Evolutionary conservation across 1,140 invertebrate species (phyloP), one percentile per base, ranked within the genome.

Genomic region (Diorhabda carinulata): DNA sequence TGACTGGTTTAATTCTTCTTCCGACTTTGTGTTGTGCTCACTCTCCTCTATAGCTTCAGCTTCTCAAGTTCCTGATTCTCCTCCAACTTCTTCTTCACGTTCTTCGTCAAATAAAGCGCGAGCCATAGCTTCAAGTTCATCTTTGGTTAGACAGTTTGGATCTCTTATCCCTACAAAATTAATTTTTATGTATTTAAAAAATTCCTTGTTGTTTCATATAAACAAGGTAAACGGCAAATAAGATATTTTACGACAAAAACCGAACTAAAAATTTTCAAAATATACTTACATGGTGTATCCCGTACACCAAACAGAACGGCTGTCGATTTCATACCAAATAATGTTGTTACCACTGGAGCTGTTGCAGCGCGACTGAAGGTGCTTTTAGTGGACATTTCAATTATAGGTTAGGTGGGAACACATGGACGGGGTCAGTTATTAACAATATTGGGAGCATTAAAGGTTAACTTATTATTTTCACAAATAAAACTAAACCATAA

Each of bases 81-180:
- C 42, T 63, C 61, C 61, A 42, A 63, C 61, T 63, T 63, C 25
- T 25, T 25, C 61, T 43, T 63, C 61, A 63, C 25, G 8, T 43
- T 43, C 61, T 8, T 63, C 42, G 42, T 44, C 61, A 44, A 63
- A 63, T 63, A 63, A 42, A 42, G 61, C 61, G 10, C 9, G 61
- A 63, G 61, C 61, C 61, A 63, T 63, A 42, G 10, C 61, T 25
- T 63, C 10, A 63, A 63, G 61, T 43, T 63, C 61, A 63, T 63
- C 10, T 42, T 63, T 43, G 8, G 61, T 63, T 10, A 44, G 61
- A 63, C 61, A 42, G 41, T 63, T 63, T 63, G 61, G 8, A 63
- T 63, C 43, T 63, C 61, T 47, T 42, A 63, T 42, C 8, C 8
- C 8, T 63, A 63, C 61, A 61, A 61, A 9, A 61, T 10, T 10